Evolutionary conservation across 2,888 invertebrate species (phyloP).

Genomic region (Andricus curvator): DNA sequence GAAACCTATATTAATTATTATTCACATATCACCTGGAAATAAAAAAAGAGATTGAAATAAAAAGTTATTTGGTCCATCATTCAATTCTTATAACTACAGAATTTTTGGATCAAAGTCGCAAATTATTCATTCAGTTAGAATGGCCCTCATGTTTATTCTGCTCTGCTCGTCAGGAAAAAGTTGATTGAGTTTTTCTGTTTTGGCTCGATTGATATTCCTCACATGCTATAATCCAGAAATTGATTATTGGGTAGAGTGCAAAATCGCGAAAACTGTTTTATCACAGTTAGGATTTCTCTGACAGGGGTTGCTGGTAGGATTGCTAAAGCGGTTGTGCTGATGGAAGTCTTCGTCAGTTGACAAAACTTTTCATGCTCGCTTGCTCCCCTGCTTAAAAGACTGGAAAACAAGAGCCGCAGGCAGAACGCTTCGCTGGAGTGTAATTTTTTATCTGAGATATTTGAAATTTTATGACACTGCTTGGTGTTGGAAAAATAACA

Average conservation of each 20-base stretch:
- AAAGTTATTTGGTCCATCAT: too few species aligned
- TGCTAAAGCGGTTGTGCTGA: conserved; percentile 2
- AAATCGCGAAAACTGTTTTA: background rate
- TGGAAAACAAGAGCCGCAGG: conserved; percentile 58
- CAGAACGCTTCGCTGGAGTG: background rate
- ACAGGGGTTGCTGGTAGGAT: background rate
- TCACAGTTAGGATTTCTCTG: background rate
- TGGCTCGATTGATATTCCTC: background rate
- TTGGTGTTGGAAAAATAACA: conserved; percentile 6
- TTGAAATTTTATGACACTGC: conserved; percentile 18
- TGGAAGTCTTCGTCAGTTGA: conserved; percentile 6
- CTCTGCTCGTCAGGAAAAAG: too few species aligned
- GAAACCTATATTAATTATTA: too few species aligned
- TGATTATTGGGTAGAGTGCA: background rate
- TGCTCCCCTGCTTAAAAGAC: conserved; percentile 52
- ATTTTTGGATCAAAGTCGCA: too few species aligned
- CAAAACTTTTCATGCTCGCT: conserved; percentile 49
- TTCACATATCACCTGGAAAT: too few species aligned
- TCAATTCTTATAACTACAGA: too few species aligned
- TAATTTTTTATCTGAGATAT: conserved; percentile 34
- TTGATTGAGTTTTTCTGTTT: background rate
- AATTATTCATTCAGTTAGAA: too few species aligned
- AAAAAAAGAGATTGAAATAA: too few species aligned
- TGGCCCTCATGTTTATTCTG: too few species aligned
- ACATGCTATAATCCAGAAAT: conserved; percentile 1